Conservation (phyloP, 2,113 vertebrate genomes). For the Chrysochloris asiatica region DNA sequence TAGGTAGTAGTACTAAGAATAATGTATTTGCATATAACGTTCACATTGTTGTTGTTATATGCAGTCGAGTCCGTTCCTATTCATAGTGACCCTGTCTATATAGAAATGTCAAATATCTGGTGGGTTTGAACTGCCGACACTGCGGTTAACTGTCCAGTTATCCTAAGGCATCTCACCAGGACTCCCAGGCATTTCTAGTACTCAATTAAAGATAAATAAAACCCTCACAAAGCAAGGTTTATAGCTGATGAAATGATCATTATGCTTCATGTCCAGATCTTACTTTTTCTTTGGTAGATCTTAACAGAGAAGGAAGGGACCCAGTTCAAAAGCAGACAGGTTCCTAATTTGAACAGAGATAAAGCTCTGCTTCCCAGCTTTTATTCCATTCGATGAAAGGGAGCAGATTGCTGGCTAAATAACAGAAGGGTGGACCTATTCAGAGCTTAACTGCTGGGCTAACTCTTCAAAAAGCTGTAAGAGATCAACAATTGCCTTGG, state of each 20-base stretch:
- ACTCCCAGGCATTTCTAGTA: conserved; percentile 1
- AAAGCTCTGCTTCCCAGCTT: conserved; percentile 68
- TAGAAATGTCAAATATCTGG: too few relatives aligned
- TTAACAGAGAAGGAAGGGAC: conserved; percentile 43
- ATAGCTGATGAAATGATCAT: not conserved
- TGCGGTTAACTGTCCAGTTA: too few relatives aligned
- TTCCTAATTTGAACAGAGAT: conserved; percentile 74
- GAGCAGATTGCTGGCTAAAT: conserved; percentile 78
- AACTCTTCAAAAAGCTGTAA: conserved; percentile 75
- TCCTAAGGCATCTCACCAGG: too few relatives aligned
- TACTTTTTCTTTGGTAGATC: not conserved
- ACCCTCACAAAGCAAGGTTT: not conserved
- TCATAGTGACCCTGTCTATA: too few relatives aligned
- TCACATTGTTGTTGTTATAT: too few relatives aligned
- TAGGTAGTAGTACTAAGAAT: conserved; percentile 59
- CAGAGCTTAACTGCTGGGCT: conserved; percentile 70
- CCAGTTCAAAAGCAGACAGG: conserved; percentile 43
- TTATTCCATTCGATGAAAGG: conserved; percentile 63
- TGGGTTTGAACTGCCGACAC: too few relatives aligned
- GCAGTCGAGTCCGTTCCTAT: too few relatives aligned
- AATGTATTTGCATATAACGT: conserved; percentile 33
- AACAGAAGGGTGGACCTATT: conserved; percentile 78
- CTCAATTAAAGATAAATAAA: not conserved
- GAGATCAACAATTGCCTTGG: conserved; percentile 76
- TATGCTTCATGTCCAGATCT: not conserved